Evolutionary conservation across 2,113 vertebrate species (phyloP), one percentile per base, ranked within the genome.

Genomic region (Corythaixoides concolor): DNA sequence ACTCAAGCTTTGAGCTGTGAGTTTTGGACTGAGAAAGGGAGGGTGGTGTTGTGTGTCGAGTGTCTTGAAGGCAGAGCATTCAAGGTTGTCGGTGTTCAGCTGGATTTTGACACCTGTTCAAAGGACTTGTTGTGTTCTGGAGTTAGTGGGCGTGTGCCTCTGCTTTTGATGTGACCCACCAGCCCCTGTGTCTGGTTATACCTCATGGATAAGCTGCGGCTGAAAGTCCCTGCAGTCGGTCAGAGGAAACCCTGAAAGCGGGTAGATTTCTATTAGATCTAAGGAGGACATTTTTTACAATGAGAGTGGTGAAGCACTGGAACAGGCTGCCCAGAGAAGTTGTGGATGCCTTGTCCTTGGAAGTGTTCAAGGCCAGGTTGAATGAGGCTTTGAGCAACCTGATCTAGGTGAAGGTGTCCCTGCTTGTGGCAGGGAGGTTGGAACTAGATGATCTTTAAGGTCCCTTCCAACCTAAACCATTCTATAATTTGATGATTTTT

Each of bases 161-260:
- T 45, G 64, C 27, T 45, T 86, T 88, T n/a, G 59, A 12, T 41
- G 75, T n/a, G 47, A 77, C 28, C 35, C 41, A 30, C 27, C 21
- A 5, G 2, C 19, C 37, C 18, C 32, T 1, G 2, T 70, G 64
- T 59, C 50, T 0, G 0, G 20, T 24, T 49, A 24, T 33, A 77
- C 60, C 50, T 82, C 1, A 0, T 13, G 24, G 80, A 22, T 64
- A 58, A 73, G 67, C 69, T 79, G 56, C 0, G 0, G 37, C 41
- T 47, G 15, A 10, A 35, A 49, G 45, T 19, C 21, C 28, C 28
- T 55, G 59, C 35, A 20, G 77, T 30, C 18, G 6, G 24, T 58
- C 59, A 20, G 32, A 43, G 41, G 41, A 43, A 43, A 43, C 41
- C 12, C 41, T 43, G 41, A 43, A 43, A 43, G 41, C 12, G 41